Evolutionary conservation across 1,140 invertebrate species (phyloP), one percentile per base, ranked within the genome.

Genomic region (Charaxes varanes): DNA sequence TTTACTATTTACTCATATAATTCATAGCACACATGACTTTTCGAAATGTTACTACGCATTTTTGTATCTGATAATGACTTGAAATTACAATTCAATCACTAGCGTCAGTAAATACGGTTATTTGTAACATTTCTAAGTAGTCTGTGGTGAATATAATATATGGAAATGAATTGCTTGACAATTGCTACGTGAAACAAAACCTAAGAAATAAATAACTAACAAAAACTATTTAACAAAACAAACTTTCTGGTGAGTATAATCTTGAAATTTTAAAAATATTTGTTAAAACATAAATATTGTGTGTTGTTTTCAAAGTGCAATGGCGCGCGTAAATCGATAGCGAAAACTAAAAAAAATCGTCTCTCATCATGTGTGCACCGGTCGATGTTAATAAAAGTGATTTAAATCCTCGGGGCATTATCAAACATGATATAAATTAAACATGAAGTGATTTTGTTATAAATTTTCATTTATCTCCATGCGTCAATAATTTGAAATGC

Each of bases 131-230:
- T n/a, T n/a, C n/a, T n/a, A n/a, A n/a, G n/a, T n/a, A n/a, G n/a
- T n/a, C n/a, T n/a, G n/a, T n/a, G n/a, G n/a, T n/a, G n/a, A n/a
- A n/a, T n/a, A n/a, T n/a, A n/a, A n/a, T n/a, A n/a, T 69, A 80
- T 80, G 76, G 73, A 63, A 70, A 69, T 72, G 71, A 73, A 72
- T 74, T 67, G 72, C 68, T 64, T 78, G 76, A 74, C 73, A 80
- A 76, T 63, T 56, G 61, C 59, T 57, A 64, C 56, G 50, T 59
- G 62, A 62, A 64, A 72, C 62, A 64, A 28, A 28, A 65, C 54
- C 67, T 66, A 62, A 14, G 53, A 76, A 70, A 70, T 81, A 81
- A 78, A 77, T 81, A 76, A 65, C 55, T 69, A 70, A 67, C 50
- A 57, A 60, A 63, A 64, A 61, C 56, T 67, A 48, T n/a, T 44